phyloP scores from a whole-genome alignment of 2,797 vertebrate genomes.

The Orientallactaga sibirica region DNA sequence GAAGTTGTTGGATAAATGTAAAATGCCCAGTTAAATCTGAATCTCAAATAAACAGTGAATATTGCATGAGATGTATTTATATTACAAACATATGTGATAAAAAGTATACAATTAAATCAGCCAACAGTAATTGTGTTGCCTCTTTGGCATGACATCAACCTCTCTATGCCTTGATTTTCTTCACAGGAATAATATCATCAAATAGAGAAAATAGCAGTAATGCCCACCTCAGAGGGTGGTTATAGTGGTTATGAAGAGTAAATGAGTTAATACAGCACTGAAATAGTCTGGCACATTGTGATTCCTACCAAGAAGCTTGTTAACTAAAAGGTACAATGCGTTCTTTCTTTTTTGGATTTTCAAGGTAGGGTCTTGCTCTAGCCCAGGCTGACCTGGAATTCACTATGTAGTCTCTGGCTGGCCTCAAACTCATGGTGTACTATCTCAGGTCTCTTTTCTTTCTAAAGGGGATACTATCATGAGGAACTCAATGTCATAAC shows the following conservation, averaged over 20 bases:
- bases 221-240: neutral
- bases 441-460: neutral
- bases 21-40: neutral
- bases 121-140: neutral
- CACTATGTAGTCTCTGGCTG: too few relatives aligned
- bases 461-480: neutral
- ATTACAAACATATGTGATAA: neutral
- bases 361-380: too few relatives aligned
- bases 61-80: neutral
- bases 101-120: too few relatives aligned
- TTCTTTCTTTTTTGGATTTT: too few relatives aligned
- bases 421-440: too few relatives aligned
- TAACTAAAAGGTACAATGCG: neutral
- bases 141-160: neutral
- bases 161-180: neutral
- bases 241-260: neutral
- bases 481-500: neutral
- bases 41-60: neutral
- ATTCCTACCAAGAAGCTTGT: neutral
- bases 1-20: neutral
- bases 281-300: neutral
- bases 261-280: neutral
- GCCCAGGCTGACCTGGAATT: too few relatives aligned
- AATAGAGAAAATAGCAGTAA: neutral
- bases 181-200: neutral